phyloP scores from a whole-genome alignment of 2,113 vertebrate species.

The Muscicapa adusta region DNA sequence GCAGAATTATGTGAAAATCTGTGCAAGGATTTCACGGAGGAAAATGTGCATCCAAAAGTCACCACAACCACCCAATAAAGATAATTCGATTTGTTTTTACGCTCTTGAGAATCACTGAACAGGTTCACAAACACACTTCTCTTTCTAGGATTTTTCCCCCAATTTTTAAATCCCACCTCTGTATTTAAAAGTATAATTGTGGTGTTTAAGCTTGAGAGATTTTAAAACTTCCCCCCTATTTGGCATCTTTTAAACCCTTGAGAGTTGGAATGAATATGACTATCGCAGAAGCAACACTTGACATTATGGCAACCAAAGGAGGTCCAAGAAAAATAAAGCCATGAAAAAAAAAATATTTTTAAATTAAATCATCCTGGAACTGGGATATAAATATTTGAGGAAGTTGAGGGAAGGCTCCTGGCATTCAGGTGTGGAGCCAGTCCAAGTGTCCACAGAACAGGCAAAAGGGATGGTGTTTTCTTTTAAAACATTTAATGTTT shows the following conservation, averaged over 20 bases:
- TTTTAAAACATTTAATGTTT: rapidly evolving
- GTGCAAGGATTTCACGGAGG: not conserved
- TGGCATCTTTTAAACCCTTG: not conserved
- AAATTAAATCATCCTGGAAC: not conserved
- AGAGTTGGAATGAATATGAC: not conserved
- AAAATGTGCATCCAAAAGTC: not conserved
- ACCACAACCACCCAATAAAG: not conserved
- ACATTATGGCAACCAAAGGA: too few species aligned
- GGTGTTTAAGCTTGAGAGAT: rapidly evolving
- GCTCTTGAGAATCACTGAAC: not conserved
- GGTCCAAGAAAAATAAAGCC: not conserved
- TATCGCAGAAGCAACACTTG: not conserved
- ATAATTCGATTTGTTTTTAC: rapidly evolving
- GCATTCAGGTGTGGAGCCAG: not conserved
- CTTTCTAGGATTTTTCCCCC: rapidly evolving
- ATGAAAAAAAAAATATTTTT: not conserved
- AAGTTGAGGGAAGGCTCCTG: not conserved
- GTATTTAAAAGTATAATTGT: rapidly evolving
- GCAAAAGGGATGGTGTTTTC: rapidly evolving
- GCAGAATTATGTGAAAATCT: not conserved
- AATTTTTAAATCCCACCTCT: rapidly evolving
- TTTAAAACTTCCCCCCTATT: not conserved
- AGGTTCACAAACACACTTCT: not conserved
- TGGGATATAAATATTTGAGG: not conserved
- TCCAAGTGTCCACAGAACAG: not conserved